Percentiles rank a stretch among this genome's conserved stretches.
phyloP scores from a whole-genome alignment of 2,797 vertebrate species.

The Clarias laeviceps region DNA sequence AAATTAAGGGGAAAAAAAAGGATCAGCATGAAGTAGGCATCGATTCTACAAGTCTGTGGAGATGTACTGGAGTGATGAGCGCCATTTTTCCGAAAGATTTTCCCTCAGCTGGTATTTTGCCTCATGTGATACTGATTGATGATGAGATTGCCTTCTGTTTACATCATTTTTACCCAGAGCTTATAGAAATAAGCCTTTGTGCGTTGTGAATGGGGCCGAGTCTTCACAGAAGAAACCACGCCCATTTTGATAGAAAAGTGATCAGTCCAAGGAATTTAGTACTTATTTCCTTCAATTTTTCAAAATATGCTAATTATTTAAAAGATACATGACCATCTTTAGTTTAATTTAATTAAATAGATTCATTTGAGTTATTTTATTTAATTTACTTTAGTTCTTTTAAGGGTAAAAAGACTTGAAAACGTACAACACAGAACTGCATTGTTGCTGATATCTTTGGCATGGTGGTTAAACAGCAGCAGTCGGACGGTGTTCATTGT shows the following conservation, averaged over 20 bases:
- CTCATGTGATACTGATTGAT: constrained; percentile 1
- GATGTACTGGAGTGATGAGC: neutral
- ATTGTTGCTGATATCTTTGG: constrained; percentile 10
- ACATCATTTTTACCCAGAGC: neutral
- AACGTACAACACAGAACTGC: neutral
- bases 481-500: neutral
- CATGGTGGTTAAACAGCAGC: constrained; percentile 17
- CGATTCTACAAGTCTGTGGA: neutral
- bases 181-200: neutral
- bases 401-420: too few species aligned
- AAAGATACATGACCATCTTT: neutral
- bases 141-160: too few species aligned
- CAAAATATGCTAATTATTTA: neutral
- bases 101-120: neutral
- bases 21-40: neutral
- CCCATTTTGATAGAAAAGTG: neutral
- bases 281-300: neutral
- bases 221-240: neutral
- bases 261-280: neutral
- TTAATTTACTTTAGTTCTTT: too few species aligned
- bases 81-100: neutral
- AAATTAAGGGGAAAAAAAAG: neutral
- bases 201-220: neutral
- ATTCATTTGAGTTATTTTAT: too few species aligned
- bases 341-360: too few species aligned